These are phyloP conservation scores for Tanypteryx hageni DNA, from an alignment of 2,888 invertebrate genomes.

Conservation along the genomic window DNA sequence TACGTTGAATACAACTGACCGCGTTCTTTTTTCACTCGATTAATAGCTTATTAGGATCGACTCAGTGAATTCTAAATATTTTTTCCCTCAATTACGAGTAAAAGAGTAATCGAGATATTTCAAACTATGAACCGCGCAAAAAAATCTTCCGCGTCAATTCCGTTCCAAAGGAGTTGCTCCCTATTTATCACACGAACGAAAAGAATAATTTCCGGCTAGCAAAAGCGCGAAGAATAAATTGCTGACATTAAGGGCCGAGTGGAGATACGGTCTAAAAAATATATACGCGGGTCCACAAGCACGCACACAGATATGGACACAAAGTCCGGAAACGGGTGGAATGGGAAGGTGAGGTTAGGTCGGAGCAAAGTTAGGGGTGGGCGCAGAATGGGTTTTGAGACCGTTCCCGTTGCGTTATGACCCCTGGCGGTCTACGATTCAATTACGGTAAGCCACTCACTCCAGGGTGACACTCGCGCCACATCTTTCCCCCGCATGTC, in stretches of 20 bases:
- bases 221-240: not conserved
- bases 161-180: not conserved
- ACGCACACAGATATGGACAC: not conserved
- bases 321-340: not conserved
- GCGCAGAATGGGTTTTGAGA: not conserved
- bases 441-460: slow-evolving; percentile 31
- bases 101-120: not conserved
- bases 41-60: not conserved
- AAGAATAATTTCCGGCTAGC: not conserved
- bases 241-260: not conserved
- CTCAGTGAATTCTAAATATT: not conserved
- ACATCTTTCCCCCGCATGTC: not conserved
- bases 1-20: not conserved
- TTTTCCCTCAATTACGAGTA: not conserved
- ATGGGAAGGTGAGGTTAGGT: not conserved
- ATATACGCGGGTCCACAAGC: not conserved
- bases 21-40: not conserved
- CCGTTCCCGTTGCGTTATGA: not conserved
- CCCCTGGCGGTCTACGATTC: slow-evolving; percentile 7
- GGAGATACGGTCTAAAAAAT: not conserved
- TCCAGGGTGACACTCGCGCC: not conserved
- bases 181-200: not conserved
- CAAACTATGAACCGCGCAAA: not conserved
- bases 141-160: not conserved
- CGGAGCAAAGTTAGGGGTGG: not conserved